Base-by-base conservation (phyloP, 2,888 invertebrate species). In the Maniola hyperantus region DNA sequence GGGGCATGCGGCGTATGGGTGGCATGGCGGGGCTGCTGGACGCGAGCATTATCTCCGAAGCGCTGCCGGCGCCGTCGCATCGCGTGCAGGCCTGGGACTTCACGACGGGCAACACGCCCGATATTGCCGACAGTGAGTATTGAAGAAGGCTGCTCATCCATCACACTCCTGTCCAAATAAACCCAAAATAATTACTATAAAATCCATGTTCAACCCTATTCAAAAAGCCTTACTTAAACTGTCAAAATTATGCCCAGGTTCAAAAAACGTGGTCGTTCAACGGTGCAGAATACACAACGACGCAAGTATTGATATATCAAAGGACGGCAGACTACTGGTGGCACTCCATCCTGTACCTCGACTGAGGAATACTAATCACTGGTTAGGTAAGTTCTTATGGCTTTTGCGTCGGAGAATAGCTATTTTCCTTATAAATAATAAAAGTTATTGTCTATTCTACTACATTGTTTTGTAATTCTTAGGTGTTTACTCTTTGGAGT, bases 71-170 rank as follows among this genome's bases (percentile, higher is more conserved):
- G 55, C 94, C 95, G 53, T 95, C 95, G 74, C 96, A 97, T 85
- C 92, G 97, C 72, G 96, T 97, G 75, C 97, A 97, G 87, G 95
- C 95, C 53, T 97, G 97, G 97, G 96, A 97, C 89, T 96, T 97
- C 84, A 94, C 95, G 5, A 91, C 94, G 54, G 94, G 94, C 70
- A 87, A 91, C 74, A 94, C 97, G 71, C 97, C 97, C 0, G 95
- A 96, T 77, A 95, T 97, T 70, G 93, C 94, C 51, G 94, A 96
- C 80, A 93, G 97, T 39, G 10, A 39, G 39, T 39, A 39, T 36
- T 10, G 0, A 39, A 39, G 10, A 2, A 8, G 39, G 4, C 26
- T 26, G 26, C 26, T 26, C 4, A 26, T 26, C 26, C 26, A 2
- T 26, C 26, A 26, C 26, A 26, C 26, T 26, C 26, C 26, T 26